phyloP scores from a whole-genome alignment of 2,888 invertebrate species.

The Tetanocera ferruginea region DNA sequence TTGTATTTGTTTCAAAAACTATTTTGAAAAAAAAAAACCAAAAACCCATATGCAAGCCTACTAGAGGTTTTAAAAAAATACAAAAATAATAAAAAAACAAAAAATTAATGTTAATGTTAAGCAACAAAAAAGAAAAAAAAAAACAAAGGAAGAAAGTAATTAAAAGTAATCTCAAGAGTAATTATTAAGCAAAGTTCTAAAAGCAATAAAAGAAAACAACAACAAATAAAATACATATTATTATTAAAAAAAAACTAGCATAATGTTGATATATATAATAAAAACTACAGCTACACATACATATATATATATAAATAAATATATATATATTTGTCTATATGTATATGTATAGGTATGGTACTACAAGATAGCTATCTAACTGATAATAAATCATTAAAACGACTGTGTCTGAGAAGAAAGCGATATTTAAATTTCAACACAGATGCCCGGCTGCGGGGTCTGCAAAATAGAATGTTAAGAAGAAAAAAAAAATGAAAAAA shows the following conservation, averaged over 20 bases:
- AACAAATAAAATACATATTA: constrained; percentile 39
- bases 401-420: constrained; percentile 19
- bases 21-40: background rate
- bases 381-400: background rate
- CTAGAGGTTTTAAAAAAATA: background rate
- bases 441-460: background rate
- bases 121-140: constrained; percentile 21
- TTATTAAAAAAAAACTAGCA: constrained; percentile 20
- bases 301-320: constrained; percentile 15
- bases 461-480: background rate
- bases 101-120: constrained; percentile 7
- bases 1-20: background rate
- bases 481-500: background rate
- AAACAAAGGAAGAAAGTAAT: constrained; percentile 9
- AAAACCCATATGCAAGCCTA: background rate
- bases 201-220: constrained; percentile 68
- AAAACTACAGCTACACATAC: constrained; percentile 18
- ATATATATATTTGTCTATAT: background rate
- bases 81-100: background rate
- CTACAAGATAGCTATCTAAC: background rate
- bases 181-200: constrained; percentile 68
- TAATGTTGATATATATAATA: constrained; percentile 29
- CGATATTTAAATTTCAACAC: background rate
- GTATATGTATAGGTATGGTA: constrained; percentile 4
- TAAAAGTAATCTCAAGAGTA: constrained; percentile 42